Conservation (phyloP, 2,888 invertebrate genomes). For the Malthinus seriepunctatus region DNA sequence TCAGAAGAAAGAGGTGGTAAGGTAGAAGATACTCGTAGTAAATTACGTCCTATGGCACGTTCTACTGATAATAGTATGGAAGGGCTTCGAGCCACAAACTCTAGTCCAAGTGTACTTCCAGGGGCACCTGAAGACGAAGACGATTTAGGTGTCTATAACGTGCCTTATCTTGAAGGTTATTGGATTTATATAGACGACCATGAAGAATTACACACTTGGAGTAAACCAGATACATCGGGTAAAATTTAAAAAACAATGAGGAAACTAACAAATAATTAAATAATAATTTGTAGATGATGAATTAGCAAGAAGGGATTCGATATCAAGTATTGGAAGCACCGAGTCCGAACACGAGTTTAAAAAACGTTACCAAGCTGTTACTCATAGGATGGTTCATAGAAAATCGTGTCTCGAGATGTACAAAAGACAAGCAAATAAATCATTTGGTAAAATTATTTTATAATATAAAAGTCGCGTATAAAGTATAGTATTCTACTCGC, state of each 20-base stretch:
- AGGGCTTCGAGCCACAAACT: slow-evolving; percentile 65
- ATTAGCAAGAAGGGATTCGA: slow-evolving; percentile 59
- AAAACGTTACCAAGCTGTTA: slow-evolving; percentile 82
- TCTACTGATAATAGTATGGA: slow-evolving; percentile 76
- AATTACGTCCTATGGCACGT: slow-evolving; percentile 63
- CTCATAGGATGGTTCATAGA: slow-evolving; percentile 87
- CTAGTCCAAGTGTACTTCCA: slow-evolving; percentile 65
- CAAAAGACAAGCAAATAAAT: slow-evolving; percentile 78
- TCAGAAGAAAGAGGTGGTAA: slow-evolving; percentile 77
- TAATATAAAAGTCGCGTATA: not conserved
- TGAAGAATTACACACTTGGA: slow-evolving; percentile 70
- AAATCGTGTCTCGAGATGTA: slow-evolving; percentile 91
- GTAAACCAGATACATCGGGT: slow-evolving; percentile 53
- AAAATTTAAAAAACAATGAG: not conserved
- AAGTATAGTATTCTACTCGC: too few species aligned
- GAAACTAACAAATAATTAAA: not conserved
- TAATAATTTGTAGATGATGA: slow-evolving; percentile 46
- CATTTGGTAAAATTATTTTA: slow-evolving; percentile 70
- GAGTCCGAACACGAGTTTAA: slow-evolving; percentile 86
- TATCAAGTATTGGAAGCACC: slow-evolving; percentile 60
- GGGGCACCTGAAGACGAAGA: slow-evolving; percentile 62
- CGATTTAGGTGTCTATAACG: slow-evolving; percentile 75
- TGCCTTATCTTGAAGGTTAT: slow-evolving; percentile 70
- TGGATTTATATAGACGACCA: slow-evolving; percentile 79
- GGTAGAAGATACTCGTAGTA: slow-evolving; percentile 59